Evolutionary conservation across 2,888 invertebrate species (phyloP).

Genomic region (Machimus atricapillus): DNA sequence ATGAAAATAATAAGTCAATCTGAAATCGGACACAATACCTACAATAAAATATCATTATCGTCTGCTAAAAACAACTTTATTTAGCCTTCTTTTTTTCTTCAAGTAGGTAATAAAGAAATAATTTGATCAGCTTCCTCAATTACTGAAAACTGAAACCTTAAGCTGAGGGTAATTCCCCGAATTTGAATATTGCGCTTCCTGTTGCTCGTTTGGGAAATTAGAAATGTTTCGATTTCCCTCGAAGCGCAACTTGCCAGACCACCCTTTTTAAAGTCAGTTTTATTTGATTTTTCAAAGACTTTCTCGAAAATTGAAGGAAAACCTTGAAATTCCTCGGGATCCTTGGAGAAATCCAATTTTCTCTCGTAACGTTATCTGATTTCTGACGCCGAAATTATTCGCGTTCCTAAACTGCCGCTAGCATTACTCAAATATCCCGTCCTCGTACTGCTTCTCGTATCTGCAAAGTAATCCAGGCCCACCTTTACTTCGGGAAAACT

Average conservation of each 20-base stretch:
- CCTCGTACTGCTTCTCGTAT: background rate
- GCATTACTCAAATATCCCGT: background rate
- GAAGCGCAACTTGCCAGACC: background rate
- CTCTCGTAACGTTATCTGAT: background rate
- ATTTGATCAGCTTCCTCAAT: background rate
- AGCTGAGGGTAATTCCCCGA: background rate
- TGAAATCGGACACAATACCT: too few species aligned
- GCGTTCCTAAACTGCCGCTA: background rate
- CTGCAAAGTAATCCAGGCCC: background rate
- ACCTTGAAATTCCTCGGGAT: background rate
- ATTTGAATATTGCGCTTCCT: background rate
- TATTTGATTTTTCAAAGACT: background rate
- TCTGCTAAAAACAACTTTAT: too few species aligned
- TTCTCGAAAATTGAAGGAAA: background rate
- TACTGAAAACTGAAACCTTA: background rate
- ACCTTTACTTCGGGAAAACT: background rate
- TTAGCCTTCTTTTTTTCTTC: too few species aligned
- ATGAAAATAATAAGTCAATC: too few species aligned
- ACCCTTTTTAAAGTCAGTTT: background rate
- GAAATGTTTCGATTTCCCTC: background rate
- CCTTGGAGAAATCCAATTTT: background rate
- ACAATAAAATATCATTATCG: too few species aligned
- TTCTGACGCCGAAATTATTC: background rate
- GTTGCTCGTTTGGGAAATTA: background rate
- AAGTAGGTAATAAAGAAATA: background rate